Evolutionary conservation across 2,888 invertebrate species (phyloP).

Genomic region (Caenorhabditis afra): DNA sequence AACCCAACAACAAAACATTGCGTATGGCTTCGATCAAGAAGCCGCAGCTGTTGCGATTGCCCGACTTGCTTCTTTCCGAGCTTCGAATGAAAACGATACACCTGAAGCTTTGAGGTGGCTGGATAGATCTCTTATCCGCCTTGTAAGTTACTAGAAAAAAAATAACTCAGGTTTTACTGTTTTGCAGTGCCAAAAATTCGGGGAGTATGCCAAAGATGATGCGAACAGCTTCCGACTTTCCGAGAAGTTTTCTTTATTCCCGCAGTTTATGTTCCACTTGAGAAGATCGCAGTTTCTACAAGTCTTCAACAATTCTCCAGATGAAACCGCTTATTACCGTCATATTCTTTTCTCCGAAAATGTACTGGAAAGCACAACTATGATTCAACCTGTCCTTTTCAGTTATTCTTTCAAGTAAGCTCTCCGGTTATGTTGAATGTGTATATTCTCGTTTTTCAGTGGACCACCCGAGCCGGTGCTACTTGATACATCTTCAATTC

Average conservation of each 20-base stretch:
- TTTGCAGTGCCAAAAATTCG: conserved; percentile 97
- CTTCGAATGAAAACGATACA: conserved; percentile 88
- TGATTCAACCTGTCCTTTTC: conserved; percentile 99
- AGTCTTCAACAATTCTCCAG: conserved; percentile 99
- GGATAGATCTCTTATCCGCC: conserved; percentile 95
- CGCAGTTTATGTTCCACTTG: conserved; percentile 99
- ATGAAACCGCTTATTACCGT: conserved; percentile 98
- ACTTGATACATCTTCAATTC: conserved; percentile 96
- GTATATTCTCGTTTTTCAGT: conserved; percentile 30
- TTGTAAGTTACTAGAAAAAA: conserved; percentile 86
- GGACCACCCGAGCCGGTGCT: conserved; percentile 87
- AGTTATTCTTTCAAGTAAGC: conserved; percentile 94
- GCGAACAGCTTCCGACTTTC: conserved; percentile 95
- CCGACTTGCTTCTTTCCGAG: conserved; percentile 94
- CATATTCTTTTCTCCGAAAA: conserved; percentile 98
- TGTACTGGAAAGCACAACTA: conserved; percentile 95
- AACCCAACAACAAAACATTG: conserved; percentile 82
- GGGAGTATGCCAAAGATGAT: conserved; percentile 97
- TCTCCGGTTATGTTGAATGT: conserved; percentile 81
- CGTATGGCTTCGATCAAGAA: conserved; percentile 86
- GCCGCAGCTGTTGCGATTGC: conserved; percentile 98
- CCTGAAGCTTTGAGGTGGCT: conserved; percentile 99
- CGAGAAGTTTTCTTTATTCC: conserved; percentile 97
- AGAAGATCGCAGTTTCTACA: conserved; percentile 94
- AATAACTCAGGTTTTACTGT: no score